Conservation (phyloP, 2,797 vertebrate genomes). For the Phyllotis vaccarum region DNA sequence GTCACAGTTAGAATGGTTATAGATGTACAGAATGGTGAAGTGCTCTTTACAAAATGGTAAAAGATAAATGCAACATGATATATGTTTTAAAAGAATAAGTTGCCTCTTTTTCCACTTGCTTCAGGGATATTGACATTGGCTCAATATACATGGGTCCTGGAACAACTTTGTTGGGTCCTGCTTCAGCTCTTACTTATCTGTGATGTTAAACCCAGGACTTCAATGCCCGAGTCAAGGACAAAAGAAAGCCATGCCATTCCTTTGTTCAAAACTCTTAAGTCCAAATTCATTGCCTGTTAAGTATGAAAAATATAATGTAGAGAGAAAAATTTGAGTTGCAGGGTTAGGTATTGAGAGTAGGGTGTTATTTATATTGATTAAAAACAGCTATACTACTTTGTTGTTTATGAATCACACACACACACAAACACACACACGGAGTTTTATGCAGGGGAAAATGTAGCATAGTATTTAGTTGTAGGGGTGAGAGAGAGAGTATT, state of each 20-base stretch:
- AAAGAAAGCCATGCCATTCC: not conserved
- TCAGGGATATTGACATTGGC: not conserved
- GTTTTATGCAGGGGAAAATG: not conserved
- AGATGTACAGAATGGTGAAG: not conserved
- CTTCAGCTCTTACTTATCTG: not conserved
- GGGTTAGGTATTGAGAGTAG: not conserved
- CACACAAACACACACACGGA: not conserved
- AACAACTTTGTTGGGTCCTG: not conserved
- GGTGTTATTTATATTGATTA: not conserved
- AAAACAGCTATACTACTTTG: not conserved
- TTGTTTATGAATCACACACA: not conserved
- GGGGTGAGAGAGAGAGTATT: not conserved
- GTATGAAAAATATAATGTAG: slow-evolving; percentile 33
- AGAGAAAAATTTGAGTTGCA: not conserved
- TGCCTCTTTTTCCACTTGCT: not conserved
- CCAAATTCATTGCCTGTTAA: not conserved
- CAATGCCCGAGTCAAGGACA: slow-evolving; percentile 1
- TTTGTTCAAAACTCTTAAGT: slow-evolving; percentile 5
- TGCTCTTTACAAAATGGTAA: slow-evolving; percentile 12
- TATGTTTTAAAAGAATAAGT: not conserved
- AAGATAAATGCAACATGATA: not conserved
- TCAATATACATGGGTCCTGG: not conserved
- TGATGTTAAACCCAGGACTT: not conserved
- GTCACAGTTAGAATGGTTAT: not conserved
- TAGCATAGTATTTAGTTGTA: not conserved